A percentile compares a stretch with the other conserved stretches of the same genome.
Conservation (phyloP, 2,113 vertebrate genomes). For the Paramisgurnus dabryanus region DNA sequence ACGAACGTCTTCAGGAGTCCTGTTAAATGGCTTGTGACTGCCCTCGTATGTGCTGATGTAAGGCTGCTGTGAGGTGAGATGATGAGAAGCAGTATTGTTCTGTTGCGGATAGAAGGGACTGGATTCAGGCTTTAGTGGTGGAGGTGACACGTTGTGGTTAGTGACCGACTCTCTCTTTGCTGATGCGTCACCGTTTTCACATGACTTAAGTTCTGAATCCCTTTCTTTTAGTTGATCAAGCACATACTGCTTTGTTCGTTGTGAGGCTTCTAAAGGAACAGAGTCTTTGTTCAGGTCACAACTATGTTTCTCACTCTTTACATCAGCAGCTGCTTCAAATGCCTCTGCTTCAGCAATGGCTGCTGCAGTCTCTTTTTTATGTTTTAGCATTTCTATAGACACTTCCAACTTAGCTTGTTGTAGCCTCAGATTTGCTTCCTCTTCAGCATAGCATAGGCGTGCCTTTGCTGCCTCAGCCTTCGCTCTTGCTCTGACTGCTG, state of each 20-base stretch:
- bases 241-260: not conserved
- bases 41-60: not conserved
- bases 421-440: not conserved
- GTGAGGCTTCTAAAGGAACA: not conserved
- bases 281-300: not conserved
- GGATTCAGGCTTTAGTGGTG: slow-evolving; percentile 40
- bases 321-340: slow-evolving; percentile 1
- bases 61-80: not conserved
- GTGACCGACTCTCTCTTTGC: slow-evolving; percentile 6
- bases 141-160: slow-evolving; percentile 9
- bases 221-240: not conserved
- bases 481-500: slow-evolving; percentile 37
- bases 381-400: slow-evolving; percentile 13
- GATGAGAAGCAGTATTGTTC: not conserved
- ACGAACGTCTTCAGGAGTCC: too few species aligned
- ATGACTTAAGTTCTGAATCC: not conserved
- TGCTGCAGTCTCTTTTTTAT: not conserved
- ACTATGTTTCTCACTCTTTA: slow-evolving; percentile 20
- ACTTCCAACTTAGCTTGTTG: slow-evolving; percentile 6
- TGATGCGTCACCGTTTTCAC: not conserved
- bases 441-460: not conserved
- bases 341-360: not conserved
- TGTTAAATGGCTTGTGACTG: not conserved
- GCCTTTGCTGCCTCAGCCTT: slow-evolving; percentile 33
- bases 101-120: slow-evolving; percentile 6